Evolutionary conservation across 2,797 vertebrate species (phyloP), one percentile per base, ranked within the genome.

Genomic region (Distichodus sexfasciatus): DNA sequence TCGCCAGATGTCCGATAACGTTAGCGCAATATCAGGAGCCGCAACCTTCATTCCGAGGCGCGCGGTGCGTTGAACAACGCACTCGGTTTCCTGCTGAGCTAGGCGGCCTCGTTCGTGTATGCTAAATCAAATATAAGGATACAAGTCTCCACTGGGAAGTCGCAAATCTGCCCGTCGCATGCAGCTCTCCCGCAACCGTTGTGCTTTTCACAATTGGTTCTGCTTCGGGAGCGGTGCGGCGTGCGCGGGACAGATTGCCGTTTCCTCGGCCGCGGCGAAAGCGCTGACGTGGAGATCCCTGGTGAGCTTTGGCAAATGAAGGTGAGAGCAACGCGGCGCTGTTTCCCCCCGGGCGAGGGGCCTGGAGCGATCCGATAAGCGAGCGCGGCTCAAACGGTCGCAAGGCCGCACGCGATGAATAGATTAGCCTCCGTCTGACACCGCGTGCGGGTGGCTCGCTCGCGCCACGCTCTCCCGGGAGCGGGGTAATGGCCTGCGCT

Each of bases 371-470:
- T 87, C 85, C 78, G 86, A 87, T 87, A 88, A 86, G 84, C 72
- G 67, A n/a, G n/a, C 81, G 77, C 74, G 66, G 79, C 79, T 81
- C 82, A 85, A 87, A 84, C 80, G 88, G 86, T 85, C 87, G 68
- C 84, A 81, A 83, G 51, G 51, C 70, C 79, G 76, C 80, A 81
- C 80, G 82, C 82, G 86, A 88, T 90, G 87, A 91, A 91, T 87
- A 91, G 88, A 91, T 90, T 84, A 90, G 84, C 85, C 79, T 83
- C 82, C 83, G 82, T 82, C 86, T 85, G 86, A 83, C 78, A 76
- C 72, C 73, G 82, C 74, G 61, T 85, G 17, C 14, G 17, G 75
- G 1, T 73, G 67, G 74, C 86, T 78, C 78, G 82, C 82, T 81
- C 84, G 85, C 81, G 83, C 84, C 83, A 81, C 79, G 82, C 81